phyloP scores from a whole-genome alignment of 2,113 vertebrate genomes.

The Hemiprocne comata region DNA sequence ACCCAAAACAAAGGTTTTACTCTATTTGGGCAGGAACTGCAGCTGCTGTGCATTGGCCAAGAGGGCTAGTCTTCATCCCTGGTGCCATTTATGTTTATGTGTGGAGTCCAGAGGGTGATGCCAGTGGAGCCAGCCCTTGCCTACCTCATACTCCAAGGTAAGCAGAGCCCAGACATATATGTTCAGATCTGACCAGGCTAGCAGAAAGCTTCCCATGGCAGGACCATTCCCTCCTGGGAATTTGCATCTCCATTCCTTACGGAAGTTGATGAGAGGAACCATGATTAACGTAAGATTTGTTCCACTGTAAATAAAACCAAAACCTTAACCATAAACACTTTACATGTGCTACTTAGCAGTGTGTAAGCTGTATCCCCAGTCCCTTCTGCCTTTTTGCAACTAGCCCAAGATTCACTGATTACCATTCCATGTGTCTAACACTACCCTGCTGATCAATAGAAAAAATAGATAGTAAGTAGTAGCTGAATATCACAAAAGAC shows the following conservation, averaged over 20 bases:
- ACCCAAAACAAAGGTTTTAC: not conserved
- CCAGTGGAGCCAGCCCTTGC: not conserved
- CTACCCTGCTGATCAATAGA: slow-evolving; percentile 2
- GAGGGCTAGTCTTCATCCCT: not conserved
- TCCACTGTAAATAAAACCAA: not conserved
- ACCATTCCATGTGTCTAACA: not conserved
- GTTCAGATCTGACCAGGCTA: not conserved
- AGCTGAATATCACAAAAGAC: not conserved
- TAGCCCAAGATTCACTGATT: slow-evolving; percentile 23
- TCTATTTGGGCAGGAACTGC: not conserved
- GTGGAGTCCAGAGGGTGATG: not conserved
- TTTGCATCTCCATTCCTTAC: not conserved
- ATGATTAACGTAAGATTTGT: not conserved
- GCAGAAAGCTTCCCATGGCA: not conserved
- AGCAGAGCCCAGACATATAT: not conserved
- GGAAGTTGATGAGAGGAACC: not conserved
- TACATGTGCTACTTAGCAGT: not conserved
- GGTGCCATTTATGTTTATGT: not conserved
- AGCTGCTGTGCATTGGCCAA: not conserved
- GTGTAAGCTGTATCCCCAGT: not conserved
- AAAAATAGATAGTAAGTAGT: not conserved
- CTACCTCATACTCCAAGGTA: not conserved
- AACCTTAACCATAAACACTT: not conserved
- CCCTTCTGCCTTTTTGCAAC: not conserved
- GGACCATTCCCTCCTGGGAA: not conserved